Base-by-base conservation (phyloP, 1,140 invertebrate species). In the Drosophila ananassae region DNA sequence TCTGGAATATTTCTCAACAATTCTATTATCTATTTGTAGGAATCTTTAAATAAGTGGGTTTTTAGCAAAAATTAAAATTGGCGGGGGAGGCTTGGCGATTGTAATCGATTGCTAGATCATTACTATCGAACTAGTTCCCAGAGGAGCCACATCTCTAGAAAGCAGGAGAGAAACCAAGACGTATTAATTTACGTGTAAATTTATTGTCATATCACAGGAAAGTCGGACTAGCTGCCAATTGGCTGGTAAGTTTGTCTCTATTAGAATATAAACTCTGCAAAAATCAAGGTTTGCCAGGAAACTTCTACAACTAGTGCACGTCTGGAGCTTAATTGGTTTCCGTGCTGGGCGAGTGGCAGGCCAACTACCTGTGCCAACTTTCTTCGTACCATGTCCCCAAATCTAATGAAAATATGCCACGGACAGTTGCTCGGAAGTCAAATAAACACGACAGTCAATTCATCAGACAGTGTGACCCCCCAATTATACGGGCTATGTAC, bases 111-210 rank as follows among this genome's bases (percentile, higher is more conserved):
- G 10, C 10, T 37, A 12, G 34, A 28, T 28, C 25, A 28, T 28
- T 4, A 12, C 3, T 4, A 37, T 37, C 34, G 34, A 37, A 37
- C 34, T 12, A n/a, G 41, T 44, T 21, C 41, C 4, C 13, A 2
- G n/a, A 13, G 6, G 41, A 44, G n/a, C 17, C 41, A 2, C 41
- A 44, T 44, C 13, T 44, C 13, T 44, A 44, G 41, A 17, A 44
- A 21, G 17, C 41, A 17, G n/a, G 41, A 44, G 41, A 3, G 24
- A 28, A 22, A 53, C 39, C 50, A 10, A 52, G 51, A 44, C 50
- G 34, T 61, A 50, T 71, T 69, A 30, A 67, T 55, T 68, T 69
- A 50, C 51, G 44, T 48, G 66, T 69, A 50, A 66, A 24, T 57
- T 50, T 46, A 32, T 30, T 34, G 50, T 12, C 21, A 48, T 50